Percentiles rank a stretch among this genome's conserved stretches.
These are phyloP conservation scores for Haemorhous mexicanus DNA, from an alignment of 2,113 vertebrate genomes.

Conservation along the genomic window DNA sequence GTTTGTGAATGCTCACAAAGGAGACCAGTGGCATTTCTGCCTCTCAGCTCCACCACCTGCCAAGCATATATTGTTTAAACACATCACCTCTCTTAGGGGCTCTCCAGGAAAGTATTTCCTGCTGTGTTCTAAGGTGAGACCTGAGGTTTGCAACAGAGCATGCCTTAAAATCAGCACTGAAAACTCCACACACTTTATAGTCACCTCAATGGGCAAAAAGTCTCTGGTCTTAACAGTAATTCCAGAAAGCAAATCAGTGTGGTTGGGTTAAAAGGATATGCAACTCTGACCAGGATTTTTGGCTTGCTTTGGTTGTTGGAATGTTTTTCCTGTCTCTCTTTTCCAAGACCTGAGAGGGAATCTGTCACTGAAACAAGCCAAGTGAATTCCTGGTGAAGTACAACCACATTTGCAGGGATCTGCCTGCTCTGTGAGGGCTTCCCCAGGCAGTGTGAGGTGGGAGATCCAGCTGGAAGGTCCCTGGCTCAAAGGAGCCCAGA, in stretches of 20 bases:
- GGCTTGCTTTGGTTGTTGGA: background rate
- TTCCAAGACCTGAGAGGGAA: background rate
- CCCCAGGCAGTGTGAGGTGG: background rate
- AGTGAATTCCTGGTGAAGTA: background rate
- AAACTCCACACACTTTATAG: background rate
- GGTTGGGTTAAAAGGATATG: background rate
- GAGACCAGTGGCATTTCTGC: background rate
- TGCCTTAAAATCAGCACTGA: background rate
- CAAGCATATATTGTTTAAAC: background rate
- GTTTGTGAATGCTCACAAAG: background rate
- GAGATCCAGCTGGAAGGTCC: background rate
- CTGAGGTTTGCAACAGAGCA: background rate
- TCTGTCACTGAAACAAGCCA: background rate
- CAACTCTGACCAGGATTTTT: background rate
- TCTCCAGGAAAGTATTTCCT: background rate
- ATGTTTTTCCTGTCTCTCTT: background rate
- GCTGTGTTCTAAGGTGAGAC: background rate
- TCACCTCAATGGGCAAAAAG: background rate
- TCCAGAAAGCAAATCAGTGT: background rate
- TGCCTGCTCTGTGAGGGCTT: background rate
- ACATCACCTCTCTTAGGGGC: background rate
- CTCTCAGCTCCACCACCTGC: background rate
- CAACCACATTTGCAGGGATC: fast-evolving
- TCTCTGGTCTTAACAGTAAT: background rate
- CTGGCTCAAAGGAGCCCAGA: background rate